A percentile compares a stretch with the other conserved stretches of the same genome.
Conservation (phyloP, 2,888 invertebrate species). For the Nezara viridula region DNA sequence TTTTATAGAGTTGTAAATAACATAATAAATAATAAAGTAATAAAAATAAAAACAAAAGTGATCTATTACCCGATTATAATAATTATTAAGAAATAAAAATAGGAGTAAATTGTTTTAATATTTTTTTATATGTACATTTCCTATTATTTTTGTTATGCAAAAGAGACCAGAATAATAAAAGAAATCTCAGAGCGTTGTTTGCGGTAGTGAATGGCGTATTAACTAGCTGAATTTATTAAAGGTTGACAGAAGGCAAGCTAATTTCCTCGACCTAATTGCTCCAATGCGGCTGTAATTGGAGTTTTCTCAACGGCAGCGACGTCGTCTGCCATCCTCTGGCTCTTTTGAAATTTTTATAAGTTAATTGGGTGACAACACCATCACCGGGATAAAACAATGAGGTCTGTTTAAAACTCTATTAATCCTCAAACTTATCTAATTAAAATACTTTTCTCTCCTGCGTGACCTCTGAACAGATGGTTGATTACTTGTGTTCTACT, state of each 20-base stretch:
- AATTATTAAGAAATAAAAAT: too few relatives aligned
- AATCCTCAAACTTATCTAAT: constrained; percentile 28
- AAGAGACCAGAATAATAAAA: neutral
- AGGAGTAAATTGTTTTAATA: too few relatives aligned
- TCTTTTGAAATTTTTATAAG: constrained; percentile 1
- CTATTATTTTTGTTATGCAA: too few relatives aligned
- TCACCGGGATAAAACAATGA: neutral
- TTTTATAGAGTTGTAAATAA: too few relatives aligned
- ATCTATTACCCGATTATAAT: too few relatives aligned
- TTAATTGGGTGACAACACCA: constrained; percentile 23
- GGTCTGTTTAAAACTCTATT: neutral
- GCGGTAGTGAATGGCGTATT: neutral
- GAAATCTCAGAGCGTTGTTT: neutral
- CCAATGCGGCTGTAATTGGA: constrained; percentile 12
- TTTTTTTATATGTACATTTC: too few relatives aligned
- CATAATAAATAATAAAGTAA: too few relatives aligned
- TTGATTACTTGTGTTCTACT: neutral
- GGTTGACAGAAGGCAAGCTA: neutral
- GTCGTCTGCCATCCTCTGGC: neutral
- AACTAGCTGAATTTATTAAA: neutral
- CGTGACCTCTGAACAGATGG: neutral
- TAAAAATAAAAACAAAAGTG: too few relatives aligned
- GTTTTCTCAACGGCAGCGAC: neutral
- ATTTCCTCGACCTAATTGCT: neutral
- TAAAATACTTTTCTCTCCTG: neutral